phyloP scores from a whole-genome alignment of 2,888 invertebrate genomes.

The Choreutis nemorana region DNA sequence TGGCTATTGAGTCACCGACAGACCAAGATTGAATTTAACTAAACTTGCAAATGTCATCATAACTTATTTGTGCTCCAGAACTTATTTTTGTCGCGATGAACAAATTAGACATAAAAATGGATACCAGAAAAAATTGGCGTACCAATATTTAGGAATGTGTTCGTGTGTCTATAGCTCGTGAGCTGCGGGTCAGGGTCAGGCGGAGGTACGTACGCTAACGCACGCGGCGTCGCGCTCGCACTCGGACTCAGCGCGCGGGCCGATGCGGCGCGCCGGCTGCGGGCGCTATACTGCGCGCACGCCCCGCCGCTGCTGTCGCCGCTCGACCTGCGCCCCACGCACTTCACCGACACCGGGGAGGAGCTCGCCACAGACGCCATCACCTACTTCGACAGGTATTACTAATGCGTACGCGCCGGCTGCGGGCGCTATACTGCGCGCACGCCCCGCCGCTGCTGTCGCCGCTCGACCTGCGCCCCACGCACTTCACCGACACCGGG shows the following conservation, averaged over 20 bases:
- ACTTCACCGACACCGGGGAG: conserved; percentile 77
- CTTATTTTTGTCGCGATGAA: too few species aligned
- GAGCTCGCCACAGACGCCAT: conserved; percentile 93
- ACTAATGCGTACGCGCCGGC: background rate
- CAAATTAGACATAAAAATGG: too few species aligned
- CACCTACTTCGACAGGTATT: conserved; percentile 80
- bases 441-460: background rate
- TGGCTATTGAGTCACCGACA: too few species aligned
- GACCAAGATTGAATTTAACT: too few species aligned
- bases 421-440: background rate
- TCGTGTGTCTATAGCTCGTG: conserved; percentile 6
- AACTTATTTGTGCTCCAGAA: too few species aligned
- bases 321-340: conserved; percentile 73
- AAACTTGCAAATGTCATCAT: too few species aligned
- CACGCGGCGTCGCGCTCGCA: conserved; percentile 75
- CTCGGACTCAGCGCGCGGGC: conserved; percentile 83
- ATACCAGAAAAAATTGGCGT: too few species aligned
- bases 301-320: conserved; percentile 81
- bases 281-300: conserved; percentile 90
- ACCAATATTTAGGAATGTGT: too few species aligned
- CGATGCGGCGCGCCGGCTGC: conserved; percentile 82
- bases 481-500: too few species aligned
- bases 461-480: too few species aligned
- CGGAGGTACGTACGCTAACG: too few species aligned
- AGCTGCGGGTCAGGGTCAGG: conserved; percentile 93